Conservation (phyloP, 2,797 vertebrate species). For the Artibeus lituratus region DNA sequence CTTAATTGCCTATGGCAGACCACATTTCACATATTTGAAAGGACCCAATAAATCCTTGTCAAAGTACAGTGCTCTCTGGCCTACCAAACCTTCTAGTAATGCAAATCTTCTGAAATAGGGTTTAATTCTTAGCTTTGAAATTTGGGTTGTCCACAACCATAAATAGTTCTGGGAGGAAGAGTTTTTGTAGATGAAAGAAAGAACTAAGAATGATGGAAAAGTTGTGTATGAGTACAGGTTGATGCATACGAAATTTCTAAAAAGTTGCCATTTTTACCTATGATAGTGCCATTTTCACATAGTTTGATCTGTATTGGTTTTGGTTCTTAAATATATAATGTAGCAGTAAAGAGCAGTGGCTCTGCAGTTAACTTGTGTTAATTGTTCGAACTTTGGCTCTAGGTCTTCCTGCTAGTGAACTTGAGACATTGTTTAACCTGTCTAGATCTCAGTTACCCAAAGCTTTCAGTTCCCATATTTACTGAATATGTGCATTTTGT, state of each 20-base stretch:
- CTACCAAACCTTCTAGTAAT: background rate
- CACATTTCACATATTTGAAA: background rate
- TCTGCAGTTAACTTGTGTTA: background rate
- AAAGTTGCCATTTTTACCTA: background rate
- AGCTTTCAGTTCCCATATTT: background rate
- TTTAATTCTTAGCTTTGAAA: background rate
- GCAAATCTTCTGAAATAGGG: background rate
- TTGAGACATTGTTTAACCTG: background rate
- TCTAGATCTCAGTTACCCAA: background rate
- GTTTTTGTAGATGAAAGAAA: background rate
- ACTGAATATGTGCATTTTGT: background rate
- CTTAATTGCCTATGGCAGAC: background rate
- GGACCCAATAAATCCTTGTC: background rate
- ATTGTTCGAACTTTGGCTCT: background rate
- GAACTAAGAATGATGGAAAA: background rate
- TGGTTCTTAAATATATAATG: background rate
- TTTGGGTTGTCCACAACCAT: background rate
- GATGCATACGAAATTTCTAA: background rate
- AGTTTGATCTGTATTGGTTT: background rate
- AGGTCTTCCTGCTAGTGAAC: background rate
- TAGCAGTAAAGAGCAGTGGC: background rate
- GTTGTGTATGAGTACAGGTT: background rate
- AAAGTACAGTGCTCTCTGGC: background rate
- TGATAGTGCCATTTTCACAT: background rate
- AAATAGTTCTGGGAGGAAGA: background rate